Percentiles rank a stretch among this genome's conserved stretches.
Evolutionary conservation across 2,113 vertebrate genomes (phyloP).

Genomic region (Aptenodytes forsteri): DNA sequence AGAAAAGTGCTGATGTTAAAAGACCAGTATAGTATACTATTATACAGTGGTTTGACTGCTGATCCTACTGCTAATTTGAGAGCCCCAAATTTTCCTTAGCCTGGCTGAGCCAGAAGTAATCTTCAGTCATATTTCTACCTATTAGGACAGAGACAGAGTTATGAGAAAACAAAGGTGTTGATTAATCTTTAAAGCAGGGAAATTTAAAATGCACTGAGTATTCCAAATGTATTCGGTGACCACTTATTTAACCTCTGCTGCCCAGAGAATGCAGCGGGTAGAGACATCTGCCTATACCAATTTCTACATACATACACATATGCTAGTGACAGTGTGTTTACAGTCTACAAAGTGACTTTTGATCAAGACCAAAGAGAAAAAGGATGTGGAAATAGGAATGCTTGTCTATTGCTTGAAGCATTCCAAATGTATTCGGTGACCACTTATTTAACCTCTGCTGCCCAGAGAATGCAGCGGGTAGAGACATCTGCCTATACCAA

Average conservation of each 20-base stretch:
- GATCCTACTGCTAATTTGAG: neutral
- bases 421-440: neutral
- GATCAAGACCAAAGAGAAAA: neutral
- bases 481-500: neutral
- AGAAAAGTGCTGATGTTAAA: neutral
- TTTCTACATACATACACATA: neutral
- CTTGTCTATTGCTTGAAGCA: neutral
- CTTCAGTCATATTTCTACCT: neutral
- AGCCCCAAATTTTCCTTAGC: neutral
- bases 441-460: neutral
- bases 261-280: neutral
- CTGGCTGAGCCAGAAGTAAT: neutral
- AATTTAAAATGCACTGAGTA: neutral
- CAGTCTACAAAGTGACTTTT: neutral
- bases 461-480: neutral
- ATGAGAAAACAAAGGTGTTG: neutral
- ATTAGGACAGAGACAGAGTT: neutral
- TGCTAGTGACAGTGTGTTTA: neutral
- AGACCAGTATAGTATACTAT: neutral
- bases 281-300: neutral
- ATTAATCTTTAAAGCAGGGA: neutral
- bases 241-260: neutral
- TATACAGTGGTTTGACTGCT: neutral
- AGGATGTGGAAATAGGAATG: neutral
- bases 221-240: neutral